A percentile compares a stretch with the other conserved stretches of the same genome.
Conservation (phyloP, 2,888 invertebrate species). For the Pinctada fucata region DNA sequence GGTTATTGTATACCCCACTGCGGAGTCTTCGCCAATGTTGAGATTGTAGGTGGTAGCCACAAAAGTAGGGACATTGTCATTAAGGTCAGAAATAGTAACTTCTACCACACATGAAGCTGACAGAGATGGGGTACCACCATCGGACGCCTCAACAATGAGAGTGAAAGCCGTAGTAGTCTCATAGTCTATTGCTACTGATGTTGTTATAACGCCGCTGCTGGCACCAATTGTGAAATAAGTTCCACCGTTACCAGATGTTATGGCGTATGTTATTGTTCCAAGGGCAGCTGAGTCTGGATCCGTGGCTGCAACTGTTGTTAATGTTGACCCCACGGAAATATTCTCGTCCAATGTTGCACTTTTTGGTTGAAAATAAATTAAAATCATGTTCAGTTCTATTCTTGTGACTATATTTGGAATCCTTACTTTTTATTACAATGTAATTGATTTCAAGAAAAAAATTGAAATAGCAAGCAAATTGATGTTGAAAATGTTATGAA, state of each 20-base stretch:
- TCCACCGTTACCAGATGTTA: slow-evolving; percentile 53
- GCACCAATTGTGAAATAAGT: slow-evolving; percentile 57
- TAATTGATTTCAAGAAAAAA: too few species aligned
- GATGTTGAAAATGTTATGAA: too few species aligned
- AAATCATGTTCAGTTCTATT: background rate
- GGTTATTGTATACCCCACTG: slow-evolving; percentile 55
- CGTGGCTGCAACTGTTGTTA: slow-evolving; percentile 43
- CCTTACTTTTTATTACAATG: too few species aligned
- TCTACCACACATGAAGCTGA: slow-evolving; percentile 53
- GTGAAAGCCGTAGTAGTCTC: slow-evolving; percentile 56
- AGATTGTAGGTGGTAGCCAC: slow-evolving; percentile 48
- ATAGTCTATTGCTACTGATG: slow-evolving; percentile 56
- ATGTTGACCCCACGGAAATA: slow-evolving; percentile 38
- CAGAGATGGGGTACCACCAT: slow-evolving; percentile 54
- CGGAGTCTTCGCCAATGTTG: slow-evolving; percentile 49
- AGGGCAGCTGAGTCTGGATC: slow-evolving; percentile 56
- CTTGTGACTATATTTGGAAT: too few species aligned
- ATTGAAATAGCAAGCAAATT: too few species aligned
- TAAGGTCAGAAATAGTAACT: slow-evolving; percentile 58
- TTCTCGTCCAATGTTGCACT: slow-evolving; percentile 42
- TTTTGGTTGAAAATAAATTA: slow-evolving; percentile 4
- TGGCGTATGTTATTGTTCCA: slow-evolving; percentile 55
- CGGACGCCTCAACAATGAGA: slow-evolving; percentile 57
- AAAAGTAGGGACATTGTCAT: slow-evolving; percentile 64
- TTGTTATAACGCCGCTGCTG: slow-evolving; percentile 54